Conservation (phyloP, 1,140 invertebrate genomes). For the Formica exsecta region DNA sequence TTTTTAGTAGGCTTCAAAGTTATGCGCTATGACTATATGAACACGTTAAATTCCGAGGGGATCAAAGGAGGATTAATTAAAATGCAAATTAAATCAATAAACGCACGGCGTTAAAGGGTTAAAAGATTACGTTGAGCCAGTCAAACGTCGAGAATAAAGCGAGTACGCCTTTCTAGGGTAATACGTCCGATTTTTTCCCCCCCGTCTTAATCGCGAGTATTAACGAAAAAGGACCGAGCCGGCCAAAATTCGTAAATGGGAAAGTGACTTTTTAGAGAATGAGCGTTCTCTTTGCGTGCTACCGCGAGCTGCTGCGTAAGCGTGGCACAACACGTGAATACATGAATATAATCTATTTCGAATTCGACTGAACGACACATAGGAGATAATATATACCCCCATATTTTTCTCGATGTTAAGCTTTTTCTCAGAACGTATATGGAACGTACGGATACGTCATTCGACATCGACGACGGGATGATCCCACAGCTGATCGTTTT, state of each 20-base stretch:
- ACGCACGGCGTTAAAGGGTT: slow-evolving; percentile 37
- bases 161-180: slow-evolving; percentile 35
- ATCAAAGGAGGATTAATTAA: slow-evolving; percentile 36
- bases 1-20: slow-evolving; percentile 27
- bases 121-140: slow-evolving; percentile 30
- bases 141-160: slow-evolving; percentile 9
- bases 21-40: slow-evolving; percentile 18
- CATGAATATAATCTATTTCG: slow-evolving; percentile 81
- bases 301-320: slow-evolving; percentile 57
- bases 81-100: slow-evolving; percentile 45
- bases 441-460: slow-evolving; percentile 33
- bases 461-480: slow-evolving; percentile 49
- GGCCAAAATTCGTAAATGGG: slow-evolving; percentile 72
- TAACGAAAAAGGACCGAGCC: slow-evolving; percentile 67
- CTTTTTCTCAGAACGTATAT: slow-evolving; percentile 83
- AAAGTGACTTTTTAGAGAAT: slow-evolving; percentile 78
- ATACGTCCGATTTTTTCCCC: slow-evolving; percentile 2
- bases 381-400: slow-evolving; percentile 80
- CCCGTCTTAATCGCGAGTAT: slow-evolving; percentile 29
- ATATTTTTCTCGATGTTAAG: slow-evolving; percentile 86
- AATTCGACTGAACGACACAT: slow-evolving; percentile 83
- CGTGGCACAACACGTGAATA: slow-evolving; percentile 49
- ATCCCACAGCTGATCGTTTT: slow-evolving; percentile 53
- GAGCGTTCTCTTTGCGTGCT: slow-evolving; percentile 79
- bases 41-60: slow-evolving; percentile 8